Percentiles rank a stretch among this genome's conserved stretches.
phyloP scores from a whole-genome alignment of 2,888 invertebrate species.

The Eumacrocentrus americanus region DNA sequence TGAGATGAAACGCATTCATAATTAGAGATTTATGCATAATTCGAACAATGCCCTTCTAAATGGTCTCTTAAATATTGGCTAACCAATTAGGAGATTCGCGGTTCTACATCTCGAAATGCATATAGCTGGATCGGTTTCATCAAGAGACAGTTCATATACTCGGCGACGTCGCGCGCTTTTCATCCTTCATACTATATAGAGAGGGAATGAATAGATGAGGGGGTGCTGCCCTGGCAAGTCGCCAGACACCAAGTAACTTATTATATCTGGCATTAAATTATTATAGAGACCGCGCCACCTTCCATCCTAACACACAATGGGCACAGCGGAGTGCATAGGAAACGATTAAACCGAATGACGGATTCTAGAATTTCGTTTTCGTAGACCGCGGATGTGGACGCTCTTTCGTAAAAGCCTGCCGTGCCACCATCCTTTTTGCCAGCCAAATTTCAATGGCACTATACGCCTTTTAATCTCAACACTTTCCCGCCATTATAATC shows the following conservation, averaged over 20 bases:
- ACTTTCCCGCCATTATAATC: no score
- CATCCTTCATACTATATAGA: slow-evolving; percentile 57
- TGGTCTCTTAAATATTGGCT: no score
- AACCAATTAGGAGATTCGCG: slow-evolving; percentile 53
- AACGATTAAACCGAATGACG: slow-evolving; percentile 60
- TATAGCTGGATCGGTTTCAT: slow-evolving; percentile 38
- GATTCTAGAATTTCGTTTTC: slow-evolving; percentile 40
- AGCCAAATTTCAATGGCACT: no score
- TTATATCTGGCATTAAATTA: slow-evolving; percentile 62
- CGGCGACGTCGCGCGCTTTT: slow-evolving; percentile 48
- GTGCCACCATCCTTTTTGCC: no score
- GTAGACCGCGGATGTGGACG: background rate
- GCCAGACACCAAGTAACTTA: slow-evolving; percentile 62
- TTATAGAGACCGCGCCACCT: slow-evolving; percentile 50
- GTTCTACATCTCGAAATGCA: slow-evolving; percentile 24
- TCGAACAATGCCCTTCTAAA: no score
- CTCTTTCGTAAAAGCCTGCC: no score
- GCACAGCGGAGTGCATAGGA: slow-evolving; percentile 60
- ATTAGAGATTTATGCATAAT: no score
- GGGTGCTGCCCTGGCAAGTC: slow-evolving; percentile 48
- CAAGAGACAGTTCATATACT: slow-evolving; percentile 52
- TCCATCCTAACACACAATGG: slow-evolving; percentile 50
- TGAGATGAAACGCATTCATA: no score
- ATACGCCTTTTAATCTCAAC: no score
- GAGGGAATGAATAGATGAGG: slow-evolving; percentile 54